Percentiles rank a stretch among this genome's conserved stretches.
These are phyloP conservation scores for Papilio aristodemus DNA, from an alignment of 1,140 invertebrate genomes.

Conservation along the genomic window DNA sequence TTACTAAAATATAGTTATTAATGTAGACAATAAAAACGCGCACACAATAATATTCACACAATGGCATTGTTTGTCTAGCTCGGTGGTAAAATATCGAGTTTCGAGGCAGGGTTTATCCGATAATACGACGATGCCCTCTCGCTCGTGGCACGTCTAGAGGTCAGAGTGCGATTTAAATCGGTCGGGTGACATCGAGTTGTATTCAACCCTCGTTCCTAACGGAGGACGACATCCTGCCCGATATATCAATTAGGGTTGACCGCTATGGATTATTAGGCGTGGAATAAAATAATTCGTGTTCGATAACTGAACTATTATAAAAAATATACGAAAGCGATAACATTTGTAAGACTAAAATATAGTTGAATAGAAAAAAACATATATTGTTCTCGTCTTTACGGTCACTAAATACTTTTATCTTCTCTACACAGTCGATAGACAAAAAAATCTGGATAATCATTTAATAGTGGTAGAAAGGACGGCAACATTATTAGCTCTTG, in stretches of 20 bases:
- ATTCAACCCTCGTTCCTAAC: conserved; percentile 56
- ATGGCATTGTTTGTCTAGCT: conserved; percentile 18
- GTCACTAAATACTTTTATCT: too few relatives aligned
- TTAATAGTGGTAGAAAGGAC: too few relatives aligned
- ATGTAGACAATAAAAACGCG: conserved; percentile 1
- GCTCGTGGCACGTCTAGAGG: conserved; percentile 40
- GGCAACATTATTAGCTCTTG: too few relatives aligned
- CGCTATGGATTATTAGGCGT: background rate
- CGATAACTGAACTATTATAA: background rate
- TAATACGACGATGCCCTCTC: conserved; percentile 24
- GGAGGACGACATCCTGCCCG: conserved; percentile 57
- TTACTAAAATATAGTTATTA: conserved; percentile 4
- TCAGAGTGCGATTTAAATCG: conserved; percentile 47
- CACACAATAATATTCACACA: conserved; percentile 5
- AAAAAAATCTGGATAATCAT: too few relatives aligned
- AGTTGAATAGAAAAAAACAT: too few relatives aligned
- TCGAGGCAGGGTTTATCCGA: conserved; percentile 20
- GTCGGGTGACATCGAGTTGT: conserved; percentile 37
- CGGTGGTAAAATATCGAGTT: conserved; percentile 4
- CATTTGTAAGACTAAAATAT: too few relatives aligned
- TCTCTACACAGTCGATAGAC: too few relatives aligned
- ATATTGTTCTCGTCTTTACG: too few relatives aligned
- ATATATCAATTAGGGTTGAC: conserved; percentile 50
- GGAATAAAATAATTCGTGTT: background rate
- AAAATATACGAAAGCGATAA: too few relatives aligned